A percentile compares a stretch with the other conserved stretches of the same genome.
phyloP scores from a whole-genome alignment of 2,113 vertebrate genomes.

The Tragelaphus strepsiceros region DNA sequence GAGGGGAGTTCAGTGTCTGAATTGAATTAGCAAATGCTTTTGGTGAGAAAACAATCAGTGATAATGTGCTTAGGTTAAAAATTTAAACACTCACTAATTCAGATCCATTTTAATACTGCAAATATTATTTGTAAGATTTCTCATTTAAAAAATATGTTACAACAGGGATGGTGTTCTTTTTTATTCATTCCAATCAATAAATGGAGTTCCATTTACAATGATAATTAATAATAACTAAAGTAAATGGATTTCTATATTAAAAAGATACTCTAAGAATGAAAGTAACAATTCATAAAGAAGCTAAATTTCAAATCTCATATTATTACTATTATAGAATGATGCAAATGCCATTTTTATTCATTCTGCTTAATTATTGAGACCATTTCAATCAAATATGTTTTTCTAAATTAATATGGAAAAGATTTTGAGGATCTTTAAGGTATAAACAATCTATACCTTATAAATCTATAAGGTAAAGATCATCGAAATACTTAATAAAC shows the following conservation, averaged over 20 bases:
- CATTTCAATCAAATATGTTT: neutral
- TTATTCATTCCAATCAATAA: neutral
- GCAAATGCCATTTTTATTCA: neutral
- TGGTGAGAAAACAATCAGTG: neutral
- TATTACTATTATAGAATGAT: neutral
- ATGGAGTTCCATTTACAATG: neutral
- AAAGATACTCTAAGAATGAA: neutral
- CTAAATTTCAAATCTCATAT: neutral
- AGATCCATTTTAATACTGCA: neutral
- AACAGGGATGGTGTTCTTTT: neutral
- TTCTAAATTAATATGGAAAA: neutral
- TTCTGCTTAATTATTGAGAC: neutral
- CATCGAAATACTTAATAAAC: neutral
- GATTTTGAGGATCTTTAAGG: neutral
- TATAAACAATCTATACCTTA: no score
- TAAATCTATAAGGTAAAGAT: neutral
- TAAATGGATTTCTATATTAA: neutral
- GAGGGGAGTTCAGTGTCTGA: neutral
- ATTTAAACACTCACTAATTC: neutral
- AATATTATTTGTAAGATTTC: neutral
- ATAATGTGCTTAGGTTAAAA: neutral
- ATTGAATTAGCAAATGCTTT: neutral
- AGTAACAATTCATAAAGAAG: neutral
- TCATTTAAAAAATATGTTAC: neutral
- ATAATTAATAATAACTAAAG: neutral